A percentile compares a stretch with the other conserved stretches of the same genome.
Conservation (phyloP, 2,888 invertebrate species). For the Metellina segmentata region DNA sequence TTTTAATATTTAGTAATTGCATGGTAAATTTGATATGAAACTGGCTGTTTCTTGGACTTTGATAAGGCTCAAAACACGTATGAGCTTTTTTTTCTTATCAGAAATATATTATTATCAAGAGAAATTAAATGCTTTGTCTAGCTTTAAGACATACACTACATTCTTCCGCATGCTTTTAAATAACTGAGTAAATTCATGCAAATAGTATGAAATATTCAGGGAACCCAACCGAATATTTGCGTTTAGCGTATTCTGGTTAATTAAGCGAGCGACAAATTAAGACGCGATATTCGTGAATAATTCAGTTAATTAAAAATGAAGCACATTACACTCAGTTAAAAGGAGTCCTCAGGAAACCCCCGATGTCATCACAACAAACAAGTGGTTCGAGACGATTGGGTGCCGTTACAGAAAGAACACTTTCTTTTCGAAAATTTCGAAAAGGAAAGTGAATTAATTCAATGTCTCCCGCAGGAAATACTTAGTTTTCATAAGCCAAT, state of each 20-base stretch:
- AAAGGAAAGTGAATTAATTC: slow-evolving; percentile 10
- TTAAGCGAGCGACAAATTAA: not conserved
- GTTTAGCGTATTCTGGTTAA: not conserved
- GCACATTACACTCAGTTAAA: too few species aligned
- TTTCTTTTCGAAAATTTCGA: not conserved
- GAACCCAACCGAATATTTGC: not conserved
- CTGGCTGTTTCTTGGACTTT: too few species aligned
- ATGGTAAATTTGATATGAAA: too few species aligned
- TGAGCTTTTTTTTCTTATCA: too few species aligned
- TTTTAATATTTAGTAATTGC: too few species aligned
- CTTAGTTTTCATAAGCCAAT: slow-evolving; percentile 40
- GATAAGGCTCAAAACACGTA: too few species aligned
- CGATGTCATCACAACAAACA: not conserved
- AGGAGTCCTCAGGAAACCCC: not conserved
- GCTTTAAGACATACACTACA: too few species aligned
- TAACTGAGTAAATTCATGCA: not conserved
- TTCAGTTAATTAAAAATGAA: not conserved
- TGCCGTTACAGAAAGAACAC: not conserved
- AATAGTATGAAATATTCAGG: not conserved
- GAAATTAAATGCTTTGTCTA: too few species aligned
- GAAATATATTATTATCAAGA: too few species aligned
- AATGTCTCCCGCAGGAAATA: not conserved
- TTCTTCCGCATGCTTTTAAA: not conserved
- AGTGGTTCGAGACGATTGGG: not conserved
- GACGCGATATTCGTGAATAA: not conserved